Percentiles rank a stretch among this genome's conserved stretches.
phyloP scores from a whole-genome alignment of 2,888 invertebrate species.

The Aleiodes alternator region DNA sequence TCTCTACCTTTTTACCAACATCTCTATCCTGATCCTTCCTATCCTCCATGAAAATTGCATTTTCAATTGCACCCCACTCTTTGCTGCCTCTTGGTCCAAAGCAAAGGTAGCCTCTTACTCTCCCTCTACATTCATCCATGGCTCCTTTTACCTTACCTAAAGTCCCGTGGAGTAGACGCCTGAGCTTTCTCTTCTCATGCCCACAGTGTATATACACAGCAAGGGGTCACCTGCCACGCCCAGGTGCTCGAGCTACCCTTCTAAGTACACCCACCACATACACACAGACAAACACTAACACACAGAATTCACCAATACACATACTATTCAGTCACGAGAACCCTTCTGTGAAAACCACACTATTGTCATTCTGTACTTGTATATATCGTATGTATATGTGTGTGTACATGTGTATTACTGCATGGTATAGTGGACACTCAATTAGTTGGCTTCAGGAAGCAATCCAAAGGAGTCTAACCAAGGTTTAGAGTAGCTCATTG shows the following conservation, averaged over 20 bases:
- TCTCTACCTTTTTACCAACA: conserved; percentile 40
- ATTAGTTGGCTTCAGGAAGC: conserved; percentile 36
- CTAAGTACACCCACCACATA: background rate
- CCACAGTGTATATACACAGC: conserved; percentile 5
- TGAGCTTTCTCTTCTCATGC: conserved; percentile 22
- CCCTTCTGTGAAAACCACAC: conserved; percentile 38
- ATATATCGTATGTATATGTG: too few relatives aligned
- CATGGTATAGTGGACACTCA: conserved; percentile 38
- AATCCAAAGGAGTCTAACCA: conserved; percentile 11
- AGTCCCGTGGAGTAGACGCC: conserved; percentile 4
- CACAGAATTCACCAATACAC: conserved; percentile 16
- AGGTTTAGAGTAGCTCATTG: background rate
- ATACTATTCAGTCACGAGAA: conserved; percentile 34
- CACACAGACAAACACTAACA: background rate
- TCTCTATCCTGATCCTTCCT: conserved; percentile 38
- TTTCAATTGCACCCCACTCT: conserved; percentile 60
- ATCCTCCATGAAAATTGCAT: conserved; percentile 66
- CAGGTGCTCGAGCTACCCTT: conserved; percentile 34
- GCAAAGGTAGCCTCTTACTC: conserved; percentile 20
- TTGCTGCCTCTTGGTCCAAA: conserved; percentile 35
- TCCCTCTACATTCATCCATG: conserved; percentile 12
- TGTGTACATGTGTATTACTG: too few relatives aligned
- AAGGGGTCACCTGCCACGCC: conserved; percentile 43
- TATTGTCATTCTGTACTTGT: conserved; percentile 26
- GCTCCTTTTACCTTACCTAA: conserved; percentile 3